A percentile compares a stretch with the other conserved stretches of the same genome.
phyloP scores from a whole-genome alignment of 2,113 vertebrate species.

The Otus sunia region DNA sequence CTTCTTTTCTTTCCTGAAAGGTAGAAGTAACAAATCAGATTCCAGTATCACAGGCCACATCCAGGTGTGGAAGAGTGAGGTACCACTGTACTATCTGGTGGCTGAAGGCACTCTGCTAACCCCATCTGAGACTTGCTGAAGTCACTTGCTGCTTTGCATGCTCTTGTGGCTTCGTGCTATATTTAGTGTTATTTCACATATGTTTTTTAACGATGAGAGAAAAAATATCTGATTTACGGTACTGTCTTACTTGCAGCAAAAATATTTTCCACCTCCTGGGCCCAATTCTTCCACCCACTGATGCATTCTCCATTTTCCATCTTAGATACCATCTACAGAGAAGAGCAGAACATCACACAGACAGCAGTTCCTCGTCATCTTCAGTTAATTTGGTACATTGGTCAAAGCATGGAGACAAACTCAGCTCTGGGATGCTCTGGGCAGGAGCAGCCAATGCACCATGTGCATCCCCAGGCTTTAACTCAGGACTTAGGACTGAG shows the following conservation, averaged over 20 bases:
- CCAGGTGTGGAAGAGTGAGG: neutral
- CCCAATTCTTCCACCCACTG: neutral
- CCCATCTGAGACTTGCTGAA: neutral
- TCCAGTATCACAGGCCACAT: neutral
- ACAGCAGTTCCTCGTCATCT: neutral
- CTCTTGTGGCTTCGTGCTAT: neutral
- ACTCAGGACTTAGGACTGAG: neutral
- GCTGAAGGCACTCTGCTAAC: neutral
- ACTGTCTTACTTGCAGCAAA: neutral
- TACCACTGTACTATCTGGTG: neutral
- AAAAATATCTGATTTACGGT: neutral
- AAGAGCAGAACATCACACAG: neutral
- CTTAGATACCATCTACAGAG: conserved; percentile 1
- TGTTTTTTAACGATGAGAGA: neutral
- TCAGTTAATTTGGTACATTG: conserved; percentile 43
- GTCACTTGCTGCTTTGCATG: neutral
- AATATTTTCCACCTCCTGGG: neutral
- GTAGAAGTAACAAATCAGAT: neutral
- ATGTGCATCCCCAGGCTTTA: neutral
- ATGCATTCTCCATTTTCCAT: neutral
- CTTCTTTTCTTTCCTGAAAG: neutral
- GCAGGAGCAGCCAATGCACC: neutral
- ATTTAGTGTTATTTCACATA: neutral
- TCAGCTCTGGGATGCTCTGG: neutral
- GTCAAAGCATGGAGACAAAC: neutral